Base-by-base conservation (phyloP, 2,888 invertebrate genomes). In the Protonemura montana region DNA sequence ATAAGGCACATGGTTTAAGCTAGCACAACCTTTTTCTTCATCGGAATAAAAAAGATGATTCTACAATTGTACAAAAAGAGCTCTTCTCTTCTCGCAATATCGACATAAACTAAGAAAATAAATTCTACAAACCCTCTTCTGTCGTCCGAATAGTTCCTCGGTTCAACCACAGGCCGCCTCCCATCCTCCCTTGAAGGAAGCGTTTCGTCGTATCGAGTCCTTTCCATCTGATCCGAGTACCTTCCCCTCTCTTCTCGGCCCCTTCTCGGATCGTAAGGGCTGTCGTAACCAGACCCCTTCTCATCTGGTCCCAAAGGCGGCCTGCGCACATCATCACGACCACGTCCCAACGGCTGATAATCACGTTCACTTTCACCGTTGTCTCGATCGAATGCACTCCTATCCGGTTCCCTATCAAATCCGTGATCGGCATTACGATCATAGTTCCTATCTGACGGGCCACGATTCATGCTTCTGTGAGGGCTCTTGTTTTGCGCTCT, bases 321-420 rank as follows among this genome's bases (percentile, higher is more conserved):
- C 88, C 89, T 89, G 41, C 87, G 87, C 83, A 87, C 88, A 80
- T 89, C 87, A 76, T 87, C 92, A 89, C 93, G 91, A 88, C 92
- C 93, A 16, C 91, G 89, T 25, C 86, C 84, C n/a, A 87, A 35
- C 6, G 27, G 27, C 29, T 86, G 91, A 82, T 91, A 91, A 85
- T 93, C 93, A 0, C 93, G 90, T 77, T 93, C 93, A 0, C 93
- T 91, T 87, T 91, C 90, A 5, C 90, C 90, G 42, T 90, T 91
- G 1, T 94, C 94, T 84, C 95, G 92, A 87, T 95, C 95, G 13
- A 85, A 81, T 13, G 85, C 86, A 27, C 87, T 87, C 76, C 87
- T 80, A 76, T 88, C 88, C 25, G 86, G 85, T 13, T 88, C 89
- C 80, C 88, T 86, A 35, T 89, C 88, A 85, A 87, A 85, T 27